phyloP scores from a whole-genome alignment of 2,888 invertebrate genomes.

The Furcula furcula region DNA sequence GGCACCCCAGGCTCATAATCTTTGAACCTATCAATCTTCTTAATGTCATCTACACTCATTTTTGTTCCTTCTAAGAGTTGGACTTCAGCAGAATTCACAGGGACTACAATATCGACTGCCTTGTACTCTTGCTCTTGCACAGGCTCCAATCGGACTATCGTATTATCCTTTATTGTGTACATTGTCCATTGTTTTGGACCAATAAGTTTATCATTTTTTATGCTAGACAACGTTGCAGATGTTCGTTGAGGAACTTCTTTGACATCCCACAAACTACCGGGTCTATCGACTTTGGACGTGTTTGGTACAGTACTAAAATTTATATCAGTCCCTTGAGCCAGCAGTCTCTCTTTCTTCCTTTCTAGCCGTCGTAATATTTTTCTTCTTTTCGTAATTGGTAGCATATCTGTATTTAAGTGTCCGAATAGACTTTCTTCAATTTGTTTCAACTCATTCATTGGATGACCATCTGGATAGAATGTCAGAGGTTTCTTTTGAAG shows the following conservation, averaged over 20 bases:
- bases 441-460: conserved; percentile 76
- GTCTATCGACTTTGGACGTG: conserved; percentile 31
- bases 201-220: conserved; percentile 14
- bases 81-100: conserved; percentile 58
- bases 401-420: conserved; percentile 60
- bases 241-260: conserved; percentile 39
- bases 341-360: conserved; percentile 57
- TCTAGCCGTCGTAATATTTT: conserved; percentile 72
- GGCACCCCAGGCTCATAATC: conserved; percentile 77
- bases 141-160: conserved; percentile 70
- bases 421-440: conserved; percentile 74
- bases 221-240: conserved; percentile 22
- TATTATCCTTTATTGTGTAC: conserved; percentile 76
- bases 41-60: conserved; percentile 77
- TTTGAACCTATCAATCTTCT: conserved; percentile 74
- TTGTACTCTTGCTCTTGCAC: conserved; percentile 40
- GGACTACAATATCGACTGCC: conserved; percentile 61
- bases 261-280: conserved; percentile 71
- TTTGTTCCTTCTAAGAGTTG: conserved; percentile 69
- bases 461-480: conserved; percentile 68
- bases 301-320: conserved; percentile 22
- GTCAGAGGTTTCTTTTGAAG: conserved; percentile 37
- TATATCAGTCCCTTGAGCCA: conserved; percentile 42
- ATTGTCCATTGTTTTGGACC: conserved; percentile 61
- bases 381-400: conserved; percentile 65